phyloP scores from a whole-genome alignment of 2,113 vertebrate species.

The Sorex fumeus region DNA sequence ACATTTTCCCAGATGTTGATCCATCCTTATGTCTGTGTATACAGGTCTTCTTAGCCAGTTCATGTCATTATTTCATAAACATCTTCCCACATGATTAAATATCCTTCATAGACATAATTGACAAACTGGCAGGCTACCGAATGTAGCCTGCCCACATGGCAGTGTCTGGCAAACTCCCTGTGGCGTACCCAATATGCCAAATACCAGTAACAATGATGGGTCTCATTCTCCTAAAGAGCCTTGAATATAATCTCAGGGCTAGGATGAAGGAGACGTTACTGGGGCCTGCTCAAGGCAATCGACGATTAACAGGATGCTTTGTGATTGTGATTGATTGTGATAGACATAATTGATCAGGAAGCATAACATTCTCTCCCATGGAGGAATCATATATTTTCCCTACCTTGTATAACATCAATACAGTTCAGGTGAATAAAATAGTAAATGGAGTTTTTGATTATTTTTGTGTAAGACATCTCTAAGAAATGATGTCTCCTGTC shows the following conservation, averaged over 20 bases:
- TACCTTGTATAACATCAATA: not conserved
- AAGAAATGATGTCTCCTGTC: not conserved
- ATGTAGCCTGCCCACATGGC: no score
- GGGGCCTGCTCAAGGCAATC: no score
- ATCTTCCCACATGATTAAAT: not conserved
- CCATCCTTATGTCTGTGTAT: not conserved
- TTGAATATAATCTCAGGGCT: no score
- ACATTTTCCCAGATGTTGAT: not conserved
- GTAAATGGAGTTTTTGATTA: not conserved
- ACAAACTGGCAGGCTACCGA: no score
- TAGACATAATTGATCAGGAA: not conserved
- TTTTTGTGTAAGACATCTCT: not conserved
- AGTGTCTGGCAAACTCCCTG: no score
- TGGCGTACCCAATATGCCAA: no score
- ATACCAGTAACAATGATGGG: no score
- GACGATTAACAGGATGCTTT: no score
- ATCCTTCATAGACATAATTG: not conserved
- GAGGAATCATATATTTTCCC: accelerated
- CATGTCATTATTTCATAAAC: not conserved
- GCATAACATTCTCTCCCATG: not conserved
- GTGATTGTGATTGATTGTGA: no score
- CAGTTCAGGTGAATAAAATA: not conserved
- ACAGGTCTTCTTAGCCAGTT: not conserved
- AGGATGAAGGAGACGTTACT: no score
- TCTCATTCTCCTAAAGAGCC: no score